Conservation (phyloP, 2,797 vertebrate species). For the Pyrocephalus nanus region DNA sequence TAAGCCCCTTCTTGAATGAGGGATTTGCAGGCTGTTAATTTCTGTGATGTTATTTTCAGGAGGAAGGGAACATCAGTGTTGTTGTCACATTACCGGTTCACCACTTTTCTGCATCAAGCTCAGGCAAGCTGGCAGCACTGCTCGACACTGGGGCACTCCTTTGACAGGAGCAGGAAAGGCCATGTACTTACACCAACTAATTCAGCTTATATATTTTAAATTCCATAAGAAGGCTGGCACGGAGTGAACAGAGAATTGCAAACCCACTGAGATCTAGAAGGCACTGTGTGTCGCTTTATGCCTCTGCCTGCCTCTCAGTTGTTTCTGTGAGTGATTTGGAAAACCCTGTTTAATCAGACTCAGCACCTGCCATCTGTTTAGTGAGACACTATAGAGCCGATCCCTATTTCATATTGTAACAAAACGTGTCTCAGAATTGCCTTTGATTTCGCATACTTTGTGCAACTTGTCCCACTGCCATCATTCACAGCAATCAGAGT, state of each 20-base stretch:
- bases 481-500: neutral
- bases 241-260: neutral
- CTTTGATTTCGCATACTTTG: neutral
- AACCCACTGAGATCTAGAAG: neutral
- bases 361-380: conserved; percentile 10
- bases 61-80: neutral
- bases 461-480: neutral
- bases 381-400: neutral
- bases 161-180: neutral
- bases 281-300: neutral
- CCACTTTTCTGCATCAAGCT: neutral
- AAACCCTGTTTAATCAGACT: conserved; percentile 31
- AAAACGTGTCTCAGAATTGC: neutral
- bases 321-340: neutral
- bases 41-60: neutral
- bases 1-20: conserved; percentile 3
- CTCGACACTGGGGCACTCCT: neutral
- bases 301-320: neutral
- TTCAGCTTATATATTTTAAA: neutral
- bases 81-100: neutral
- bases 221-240: accelerated
- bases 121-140: neutral
- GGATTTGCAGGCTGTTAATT: conserved; percentile 15
- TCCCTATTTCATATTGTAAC: neutral
- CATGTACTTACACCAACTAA: neutral